Evolutionary conservation across 2,888 invertebrate species (phyloP).

Genomic region (Sarcophaga caerulescens): DNA sequence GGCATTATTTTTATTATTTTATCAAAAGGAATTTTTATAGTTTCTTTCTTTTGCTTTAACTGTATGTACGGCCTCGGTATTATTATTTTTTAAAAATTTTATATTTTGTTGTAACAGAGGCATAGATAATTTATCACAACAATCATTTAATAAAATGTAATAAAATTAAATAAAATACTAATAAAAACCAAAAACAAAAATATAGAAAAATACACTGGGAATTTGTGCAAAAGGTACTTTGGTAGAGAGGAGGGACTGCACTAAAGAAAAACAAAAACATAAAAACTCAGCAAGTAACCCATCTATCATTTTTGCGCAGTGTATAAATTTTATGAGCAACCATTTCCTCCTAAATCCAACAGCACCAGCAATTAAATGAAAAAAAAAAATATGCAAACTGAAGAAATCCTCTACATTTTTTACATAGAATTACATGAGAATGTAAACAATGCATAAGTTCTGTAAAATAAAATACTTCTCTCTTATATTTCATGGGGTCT

Average conservation of each 20-base stretch:
- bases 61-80: not conserved
- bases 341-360: not conserved
- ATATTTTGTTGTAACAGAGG: conserved; percentile 37
- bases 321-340: conserved; percentile 52
- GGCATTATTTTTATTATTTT: no score
- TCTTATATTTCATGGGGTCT: conserved; percentile 10
- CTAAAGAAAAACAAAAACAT: not conserved
- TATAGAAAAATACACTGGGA: not conserved
- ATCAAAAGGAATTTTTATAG: no score
- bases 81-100: not conserved
- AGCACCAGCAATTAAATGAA: not conserved
- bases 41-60: no score
- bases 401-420: not conserved
- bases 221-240: conserved; percentile 37
- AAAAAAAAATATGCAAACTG: not conserved
- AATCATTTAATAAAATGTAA: conserved; percentile 33
- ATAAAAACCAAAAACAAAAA: not conserved
- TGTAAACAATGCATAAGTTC: conserved; percentile 44
- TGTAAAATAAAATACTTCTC: not conserved
- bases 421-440: not conserved
- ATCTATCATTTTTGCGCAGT: conserved; percentile 63
- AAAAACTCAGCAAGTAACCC: conserved; percentile 24
- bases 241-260: not conserved
- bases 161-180: conserved; percentile 8
- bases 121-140: conserved; percentile 50